These are phyloP conservation scores for Zaprionus inermis DNA, from an alignment of 1,140 invertebrate genomes.

Conservation along the genomic window DNA sequence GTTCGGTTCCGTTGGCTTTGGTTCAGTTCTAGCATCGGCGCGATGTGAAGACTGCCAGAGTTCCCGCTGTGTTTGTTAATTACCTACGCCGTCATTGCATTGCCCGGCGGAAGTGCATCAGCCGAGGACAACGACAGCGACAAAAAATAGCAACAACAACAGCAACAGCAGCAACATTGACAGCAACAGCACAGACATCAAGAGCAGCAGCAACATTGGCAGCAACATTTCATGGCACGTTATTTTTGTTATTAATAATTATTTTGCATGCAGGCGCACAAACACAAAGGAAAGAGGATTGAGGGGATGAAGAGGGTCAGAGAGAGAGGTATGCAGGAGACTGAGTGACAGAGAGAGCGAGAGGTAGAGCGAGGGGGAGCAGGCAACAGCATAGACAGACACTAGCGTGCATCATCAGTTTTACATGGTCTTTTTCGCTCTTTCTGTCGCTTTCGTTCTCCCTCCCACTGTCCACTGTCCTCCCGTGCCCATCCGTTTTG, in stretches of 20 bases:
- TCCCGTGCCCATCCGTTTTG: background rate
- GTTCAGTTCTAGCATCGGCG: background rate
- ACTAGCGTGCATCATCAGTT: slow-evolving; percentile 39
- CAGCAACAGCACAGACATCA: slow-evolving; percentile 42
- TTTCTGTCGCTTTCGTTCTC: too few species aligned
- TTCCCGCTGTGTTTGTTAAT: slow-evolving; percentile 66
- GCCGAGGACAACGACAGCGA: slow-evolving; percentile 41
- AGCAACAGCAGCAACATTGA: slow-evolving; percentile 43
- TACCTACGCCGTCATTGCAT: slow-evolving; percentile 50
- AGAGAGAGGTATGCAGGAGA: too few species aligned
- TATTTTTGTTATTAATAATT: slow-evolving; percentile 80
- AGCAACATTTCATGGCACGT: slow-evolving; percentile 58
- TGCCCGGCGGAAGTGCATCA: slow-evolving; percentile 44
- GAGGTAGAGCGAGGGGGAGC: background rate
- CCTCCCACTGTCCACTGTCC: too few species aligned
- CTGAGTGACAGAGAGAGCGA: slow-evolving; percentile 18
- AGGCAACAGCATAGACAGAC: slow-evolving; percentile 43
- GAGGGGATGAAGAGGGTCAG: background rate
- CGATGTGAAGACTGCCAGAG: background rate
- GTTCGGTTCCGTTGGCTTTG: slow-evolving; percentile 21
- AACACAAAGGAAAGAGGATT: slow-evolving; percentile 4
- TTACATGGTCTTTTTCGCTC: slow-evolving; percentile 65
- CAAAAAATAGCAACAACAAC: slow-evolving; percentile 49
- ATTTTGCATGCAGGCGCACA: slow-evolving; percentile 63
- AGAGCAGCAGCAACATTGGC: slow-evolving; percentile 46